Evolutionary conservation across 2,113 vertebrate genomes (phyloP).

Genomic region (Salvelinus fontinalis): DNA sequence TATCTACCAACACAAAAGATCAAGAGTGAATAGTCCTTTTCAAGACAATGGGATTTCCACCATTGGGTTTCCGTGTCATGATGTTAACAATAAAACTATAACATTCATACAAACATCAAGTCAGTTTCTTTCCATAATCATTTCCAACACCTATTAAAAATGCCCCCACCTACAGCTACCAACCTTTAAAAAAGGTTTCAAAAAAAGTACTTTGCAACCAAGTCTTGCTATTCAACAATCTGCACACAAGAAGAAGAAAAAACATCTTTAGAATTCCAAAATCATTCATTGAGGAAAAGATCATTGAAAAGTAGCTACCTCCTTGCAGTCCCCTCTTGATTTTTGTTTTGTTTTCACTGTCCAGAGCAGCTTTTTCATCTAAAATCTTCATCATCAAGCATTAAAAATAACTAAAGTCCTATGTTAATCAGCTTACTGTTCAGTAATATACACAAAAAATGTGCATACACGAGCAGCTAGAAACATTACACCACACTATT

Average conservation of each 20-base stretch:
- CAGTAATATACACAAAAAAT: slow-evolving; percentile 97
- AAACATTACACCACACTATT: slow-evolving; percentile 96
- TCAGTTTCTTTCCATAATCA: slow-evolving; percentile 82
- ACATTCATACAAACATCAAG: slow-evolving; percentile 88
- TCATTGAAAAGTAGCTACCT: slow-evolving; percentile 75
- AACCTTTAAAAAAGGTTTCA: slow-evolving; percentile 84
- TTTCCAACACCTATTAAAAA: slow-evolving; percentile 86
- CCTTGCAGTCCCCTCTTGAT: slow-evolving; percentile 67
- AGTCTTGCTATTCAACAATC: slow-evolving; percentile 90
- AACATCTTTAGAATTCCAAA: slow-evolving; percentile 85
- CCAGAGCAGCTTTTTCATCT: slow-evolving; percentile 85
- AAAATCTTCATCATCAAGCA: slow-evolving; percentile 88
- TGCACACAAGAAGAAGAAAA: slow-evolving; percentile 79
- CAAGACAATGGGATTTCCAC: slow-evolving; percentile 84
- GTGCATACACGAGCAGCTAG: slow-evolving; percentile 97
- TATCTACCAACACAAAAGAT: slow-evolving; percentile 59
- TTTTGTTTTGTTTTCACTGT: slow-evolving; percentile 67
- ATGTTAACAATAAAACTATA: slow-evolving; percentile 88
- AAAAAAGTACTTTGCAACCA: slow-evolving; percentile 87
- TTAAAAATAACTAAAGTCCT: slow-evolving; percentile 90
- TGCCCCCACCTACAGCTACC: slow-evolving; percentile 88
- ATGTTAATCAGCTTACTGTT: slow-evolving; percentile 89
- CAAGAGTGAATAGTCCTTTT: slow-evolving; percentile 53
- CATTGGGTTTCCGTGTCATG: slow-evolving; percentile 94
- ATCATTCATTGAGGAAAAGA: slow-evolving; percentile 83